Base-by-base conservation (phyloP, 2,797 vertebrate genomes). In the Perodicticus potto region DNA sequence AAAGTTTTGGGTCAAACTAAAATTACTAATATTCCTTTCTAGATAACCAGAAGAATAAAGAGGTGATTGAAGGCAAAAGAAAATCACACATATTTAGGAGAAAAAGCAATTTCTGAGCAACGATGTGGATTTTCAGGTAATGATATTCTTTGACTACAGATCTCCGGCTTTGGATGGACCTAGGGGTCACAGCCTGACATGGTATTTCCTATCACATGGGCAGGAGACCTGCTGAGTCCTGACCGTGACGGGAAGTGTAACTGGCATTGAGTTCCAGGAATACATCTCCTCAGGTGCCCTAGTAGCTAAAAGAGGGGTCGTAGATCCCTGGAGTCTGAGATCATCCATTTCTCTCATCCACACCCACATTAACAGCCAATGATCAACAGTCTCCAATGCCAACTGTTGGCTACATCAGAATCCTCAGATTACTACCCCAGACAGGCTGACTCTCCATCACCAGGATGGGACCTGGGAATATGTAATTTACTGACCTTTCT, bases 371-470 rank as follows among this genome's bases (percentile, higher is more conserved):
- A 72, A 27, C 27, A 40, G 34, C 0, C 53, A 27, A 34, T 76
- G 11, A n/a, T 37, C 22, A 57, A 43, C 4, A 9, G 43, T 61
- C 40, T 63, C 17, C n/a, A 88, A 19, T 25, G 4, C 17, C n/a
- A 49, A 7, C 32, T 19, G 2, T 17, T 74, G 55, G 32, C 16
- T 5, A 2, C 8, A 8, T 34, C 37, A 11, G 53, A 65, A 9
- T 16, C 16, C 2, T 19, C 0, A 1, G 40, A 17, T 57, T 73
- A 13, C 34, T 29, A 22, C 14, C 10, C 19, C 5, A 20, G n/a
- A 27, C 4, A 3, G 7, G 7, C 1, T 2, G 16, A 29, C 1
- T 12, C 2, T 9, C 20, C 1, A 0, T 59, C 4, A 7, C 32
- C 7, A 32, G 32, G 1, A 14, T 2, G 0, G 8, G 32, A n/a